phyloP scores from a whole-genome alignment of 2,797 vertebrate species.

The Diceros bicornis region DNA sequence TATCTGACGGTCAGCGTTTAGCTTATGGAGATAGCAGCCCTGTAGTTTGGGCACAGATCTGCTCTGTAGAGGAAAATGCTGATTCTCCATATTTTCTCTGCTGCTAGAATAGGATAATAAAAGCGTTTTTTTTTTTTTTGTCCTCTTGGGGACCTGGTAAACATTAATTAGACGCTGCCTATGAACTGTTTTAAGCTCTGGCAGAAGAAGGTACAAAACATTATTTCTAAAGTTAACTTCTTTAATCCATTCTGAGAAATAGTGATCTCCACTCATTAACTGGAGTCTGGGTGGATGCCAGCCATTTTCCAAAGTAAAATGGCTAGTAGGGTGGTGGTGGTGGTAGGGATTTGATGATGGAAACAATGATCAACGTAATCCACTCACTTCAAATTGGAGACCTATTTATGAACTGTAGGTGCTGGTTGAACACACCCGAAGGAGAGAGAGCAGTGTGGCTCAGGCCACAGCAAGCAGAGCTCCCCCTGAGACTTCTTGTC shows the following conservation, averaged over 20 bases:
- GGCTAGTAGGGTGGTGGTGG: not conserved
- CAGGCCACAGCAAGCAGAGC: accelerated
- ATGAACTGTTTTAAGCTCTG: conserved; percentile 63
- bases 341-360: not conserved
- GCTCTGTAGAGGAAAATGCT: conserved; percentile 56
- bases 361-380: not conserved
- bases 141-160: conserved; percentile 49
- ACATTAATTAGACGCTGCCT: conserved; percentile 77
- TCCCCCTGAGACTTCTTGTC: not conserved
- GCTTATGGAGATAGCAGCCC: not conserved
- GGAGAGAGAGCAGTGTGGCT: not conserved
- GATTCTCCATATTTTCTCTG: conserved; percentile 64
- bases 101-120: conserved; percentile 62
- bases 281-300: not conserved
- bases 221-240: conserved; percentile 53
- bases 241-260: conserved; percentile 34
- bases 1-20: not conserved
- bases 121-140: not conserved
- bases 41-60: not conserved
- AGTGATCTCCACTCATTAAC: not conserved
- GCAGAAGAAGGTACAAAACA: conserved; percentile 60
- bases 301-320: not conserved
- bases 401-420: not conserved
- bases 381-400: not conserved
- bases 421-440: not conserved